Percentiles rank a stretch among this genome's conserved stretches.
phyloP scores from a whole-genome alignment of 2,113 vertebrate genomes.

The Campylomormyrus tamandua region DNA sequence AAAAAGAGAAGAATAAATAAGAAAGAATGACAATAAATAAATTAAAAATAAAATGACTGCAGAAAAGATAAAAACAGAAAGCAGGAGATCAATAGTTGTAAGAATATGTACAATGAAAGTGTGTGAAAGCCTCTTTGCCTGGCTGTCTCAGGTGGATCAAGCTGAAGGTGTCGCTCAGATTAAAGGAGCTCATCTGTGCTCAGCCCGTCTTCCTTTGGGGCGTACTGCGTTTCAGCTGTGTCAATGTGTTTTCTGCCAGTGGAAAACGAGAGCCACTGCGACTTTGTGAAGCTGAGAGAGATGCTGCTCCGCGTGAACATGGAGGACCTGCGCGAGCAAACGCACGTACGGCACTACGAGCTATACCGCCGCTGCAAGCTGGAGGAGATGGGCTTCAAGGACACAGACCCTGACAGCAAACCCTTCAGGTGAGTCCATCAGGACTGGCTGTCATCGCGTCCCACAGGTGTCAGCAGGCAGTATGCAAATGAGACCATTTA shows the following conservation, averaged over 20 bases:
- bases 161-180: not conserved
- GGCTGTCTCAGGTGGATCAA: not conserved
- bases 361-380: constrained; percentile 94
- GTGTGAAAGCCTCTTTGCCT: not conserved
- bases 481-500: not conserved
- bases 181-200: not conserved
- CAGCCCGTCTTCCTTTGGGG: not conserved
- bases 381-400: constrained; percentile 99
- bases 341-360: constrained; percentile 72
- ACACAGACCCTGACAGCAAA: constrained; percentile 95
- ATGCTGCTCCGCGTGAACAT: not conserved
- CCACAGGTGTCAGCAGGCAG: not conserved
- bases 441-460: not conserved
- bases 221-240: not conserved
- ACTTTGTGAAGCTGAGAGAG: not conserved
- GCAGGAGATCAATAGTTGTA: not conserved
- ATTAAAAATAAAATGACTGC: not conserved
- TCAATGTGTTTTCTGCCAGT: not conserved
- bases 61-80: not conserved
- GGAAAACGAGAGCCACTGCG: not conserved
- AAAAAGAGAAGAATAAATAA: not conserved
- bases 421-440: constrained; percentile 79
- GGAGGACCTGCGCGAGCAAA: not conserved
- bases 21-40: not conserved
- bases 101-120: not conserved